These are phyloP conservation scores for Ptychodera flava DNA, from an alignment of 35 echinoderm and acorn worm species.

Conservation along the genomic window DNA sequence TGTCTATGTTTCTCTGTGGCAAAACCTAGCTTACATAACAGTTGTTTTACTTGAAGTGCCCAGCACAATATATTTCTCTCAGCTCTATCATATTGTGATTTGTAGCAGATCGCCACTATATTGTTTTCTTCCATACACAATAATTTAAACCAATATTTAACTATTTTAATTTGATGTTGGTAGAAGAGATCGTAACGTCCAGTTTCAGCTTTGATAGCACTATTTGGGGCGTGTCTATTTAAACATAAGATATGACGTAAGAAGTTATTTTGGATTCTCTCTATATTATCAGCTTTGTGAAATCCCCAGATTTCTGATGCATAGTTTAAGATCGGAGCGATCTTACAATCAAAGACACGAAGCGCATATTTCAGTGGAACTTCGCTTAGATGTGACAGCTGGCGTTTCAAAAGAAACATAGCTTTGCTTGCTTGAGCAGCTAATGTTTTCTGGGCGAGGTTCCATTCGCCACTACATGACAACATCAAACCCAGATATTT, in stretches of 20 bases:
- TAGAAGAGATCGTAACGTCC: background rate
- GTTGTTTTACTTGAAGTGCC: no score
- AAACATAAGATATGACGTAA: background rate
- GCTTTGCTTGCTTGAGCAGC: background rate
- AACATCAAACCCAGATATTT: conserved; percentile 5
- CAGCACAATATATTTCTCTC: no score
- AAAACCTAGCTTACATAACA: no score
- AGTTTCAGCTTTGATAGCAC: background rate
- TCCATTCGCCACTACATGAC: background rate
- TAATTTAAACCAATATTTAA: conserved; percentile 4
- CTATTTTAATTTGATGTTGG: background rate
- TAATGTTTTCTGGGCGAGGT: background rate
- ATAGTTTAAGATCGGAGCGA: background rate
- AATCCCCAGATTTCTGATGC: background rate
- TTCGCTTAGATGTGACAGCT: background rate
- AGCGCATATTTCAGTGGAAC: background rate
- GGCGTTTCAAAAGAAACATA: background rate
- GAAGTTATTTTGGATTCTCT: background rate
- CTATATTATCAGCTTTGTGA: background rate
- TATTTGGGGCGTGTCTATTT: background rate
- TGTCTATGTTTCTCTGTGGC: no score
- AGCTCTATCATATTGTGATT: no score
- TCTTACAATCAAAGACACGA: background rate
- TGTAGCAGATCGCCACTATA: background rate
- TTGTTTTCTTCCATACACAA: background rate